Evolutionary conservation across 64 coral and sea anemone species (phyloP).

Genomic region (Pachyseris speciosa): DNA sequence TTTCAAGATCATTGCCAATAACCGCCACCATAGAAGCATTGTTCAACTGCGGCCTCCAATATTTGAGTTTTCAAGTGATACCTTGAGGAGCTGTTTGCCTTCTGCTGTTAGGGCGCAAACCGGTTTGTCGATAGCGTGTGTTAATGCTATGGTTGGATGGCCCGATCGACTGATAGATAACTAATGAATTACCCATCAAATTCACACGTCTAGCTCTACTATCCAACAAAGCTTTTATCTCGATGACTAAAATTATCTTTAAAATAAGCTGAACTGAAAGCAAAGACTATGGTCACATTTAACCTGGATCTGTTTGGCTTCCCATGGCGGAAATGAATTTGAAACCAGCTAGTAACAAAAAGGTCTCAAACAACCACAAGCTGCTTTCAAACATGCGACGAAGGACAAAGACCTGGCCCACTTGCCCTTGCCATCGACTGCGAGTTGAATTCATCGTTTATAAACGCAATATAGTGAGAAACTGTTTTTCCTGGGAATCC

Average conservation of each 20-base stretch:
- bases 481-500: conserved; percentile 92
- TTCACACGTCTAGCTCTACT: not conserved
- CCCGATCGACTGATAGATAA: not conserved
- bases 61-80: not conserved
- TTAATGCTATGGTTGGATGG: not conserved
- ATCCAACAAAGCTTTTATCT: not conserved
- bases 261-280: not conserved
- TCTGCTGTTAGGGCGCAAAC: not conserved
- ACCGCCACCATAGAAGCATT: not conserved
- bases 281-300: not conserved
- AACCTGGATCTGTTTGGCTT: not conserved
- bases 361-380: not conserved
- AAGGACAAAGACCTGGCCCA: not conserved
- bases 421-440: not conserved
- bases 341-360: not conserved
- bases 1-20: not conserved
- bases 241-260: not conserved
- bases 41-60: no score
- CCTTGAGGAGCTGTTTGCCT: no score
- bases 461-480: conserved; percentile 41
- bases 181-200: conserved; percentile 42
- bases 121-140: not conserved
- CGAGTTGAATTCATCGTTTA: conserved; percentile 26
- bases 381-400: conserved; percentile 14
- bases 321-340: not conserved